These are phyloP conservation scores for Crambe crambe DNA, from an alignment of 37 sponge, comb jelly and placozoan species.

Conservation along the genomic window DNA sequence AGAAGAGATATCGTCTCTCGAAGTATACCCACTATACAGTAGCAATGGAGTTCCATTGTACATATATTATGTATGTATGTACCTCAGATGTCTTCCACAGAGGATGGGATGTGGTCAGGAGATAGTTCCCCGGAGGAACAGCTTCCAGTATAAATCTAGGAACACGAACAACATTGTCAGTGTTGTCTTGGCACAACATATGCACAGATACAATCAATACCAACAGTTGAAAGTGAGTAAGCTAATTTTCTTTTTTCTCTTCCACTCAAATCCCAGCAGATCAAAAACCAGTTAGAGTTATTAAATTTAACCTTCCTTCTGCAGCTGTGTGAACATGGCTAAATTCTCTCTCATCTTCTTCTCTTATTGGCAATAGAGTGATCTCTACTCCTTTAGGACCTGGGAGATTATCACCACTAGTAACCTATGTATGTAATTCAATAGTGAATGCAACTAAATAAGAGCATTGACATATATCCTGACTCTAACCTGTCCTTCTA, in stretches of 20 bases:
- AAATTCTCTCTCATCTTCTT: background rate
- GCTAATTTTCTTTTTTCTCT: too few species aligned
- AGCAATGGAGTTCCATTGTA: too few species aligned
- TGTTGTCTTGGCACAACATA: too few species aligned
- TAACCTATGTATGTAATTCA: background rate
- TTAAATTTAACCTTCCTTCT: constrained; percentile 13
- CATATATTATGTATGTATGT: background rate
- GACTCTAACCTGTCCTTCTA: constrained; percentile 70
- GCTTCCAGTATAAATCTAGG: constrained; percentile 44
- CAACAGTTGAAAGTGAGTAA: too few species aligned
- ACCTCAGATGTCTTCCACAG: constrained; percentile 63
- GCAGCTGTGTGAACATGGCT: background rate
- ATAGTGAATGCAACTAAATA: background rate
- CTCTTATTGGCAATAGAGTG: background rate
- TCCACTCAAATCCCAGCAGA: too few species aligned
- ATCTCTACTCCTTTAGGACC: background rate
- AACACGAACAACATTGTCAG: too few species aligned
- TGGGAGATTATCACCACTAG: background rate
- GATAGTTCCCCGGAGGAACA: constrained; percentile 55
- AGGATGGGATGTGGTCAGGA: constrained; percentile 44
- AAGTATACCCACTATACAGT: too few species aligned
- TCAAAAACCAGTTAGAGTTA: too few species aligned
- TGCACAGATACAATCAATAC: too few species aligned
- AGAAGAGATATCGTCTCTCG: too few species aligned
- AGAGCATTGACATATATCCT: background rate